Evolutionary conservation across 2,113 vertebrate species (phyloP).

Genomic region (Tylochromis polylepis): DNA sequence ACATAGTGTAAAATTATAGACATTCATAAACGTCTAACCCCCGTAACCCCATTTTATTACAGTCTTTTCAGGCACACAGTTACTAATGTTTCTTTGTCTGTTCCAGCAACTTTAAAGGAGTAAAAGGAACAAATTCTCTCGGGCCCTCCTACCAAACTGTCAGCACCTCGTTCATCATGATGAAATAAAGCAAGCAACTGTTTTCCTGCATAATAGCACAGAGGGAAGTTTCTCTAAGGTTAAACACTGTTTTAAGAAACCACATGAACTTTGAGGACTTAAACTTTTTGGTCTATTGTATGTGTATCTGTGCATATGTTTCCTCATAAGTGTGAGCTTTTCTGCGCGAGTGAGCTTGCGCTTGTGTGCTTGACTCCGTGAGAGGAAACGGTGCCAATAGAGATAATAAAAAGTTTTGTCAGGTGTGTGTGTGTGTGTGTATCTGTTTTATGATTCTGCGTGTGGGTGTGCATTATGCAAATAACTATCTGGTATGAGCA

Average conservation of each 20-base stretch:
- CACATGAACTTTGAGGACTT: not conserved
- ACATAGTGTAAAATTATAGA: not conserved
- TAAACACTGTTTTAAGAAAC: conserved; percentile 39
- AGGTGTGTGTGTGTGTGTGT: conserved; percentile 4
- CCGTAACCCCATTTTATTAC: not conserved
- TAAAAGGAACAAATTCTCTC: not conserved
- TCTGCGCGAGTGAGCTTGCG: not conserved
- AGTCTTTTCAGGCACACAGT: not conserved
- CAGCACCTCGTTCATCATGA: conserved; percentile 31
- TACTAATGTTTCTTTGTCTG: not conserved
- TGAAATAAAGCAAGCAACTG: conserved; percentile 33
- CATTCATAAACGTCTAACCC: not conserved
- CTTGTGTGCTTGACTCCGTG: not conserved
- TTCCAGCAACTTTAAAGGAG: not conserved
- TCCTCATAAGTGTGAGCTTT: not conserved
- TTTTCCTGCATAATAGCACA: conserved; percentile 8
- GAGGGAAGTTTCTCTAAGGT: conserved; percentile 11
- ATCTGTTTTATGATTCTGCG: not conserved
- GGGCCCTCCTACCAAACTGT: conserved; percentile 24
- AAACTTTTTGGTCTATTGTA: not conserved
- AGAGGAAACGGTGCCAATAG: not conserved
- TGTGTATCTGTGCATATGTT: not conserved
- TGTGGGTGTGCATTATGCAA: conserved; percentile 61
- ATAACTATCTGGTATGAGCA: conserved; percentile 40
- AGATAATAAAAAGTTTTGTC: conserved; percentile 16